phyloP scores from a whole-genome alignment of 2,888 invertebrate species.

The Tetragonisca angustula region DNA sequence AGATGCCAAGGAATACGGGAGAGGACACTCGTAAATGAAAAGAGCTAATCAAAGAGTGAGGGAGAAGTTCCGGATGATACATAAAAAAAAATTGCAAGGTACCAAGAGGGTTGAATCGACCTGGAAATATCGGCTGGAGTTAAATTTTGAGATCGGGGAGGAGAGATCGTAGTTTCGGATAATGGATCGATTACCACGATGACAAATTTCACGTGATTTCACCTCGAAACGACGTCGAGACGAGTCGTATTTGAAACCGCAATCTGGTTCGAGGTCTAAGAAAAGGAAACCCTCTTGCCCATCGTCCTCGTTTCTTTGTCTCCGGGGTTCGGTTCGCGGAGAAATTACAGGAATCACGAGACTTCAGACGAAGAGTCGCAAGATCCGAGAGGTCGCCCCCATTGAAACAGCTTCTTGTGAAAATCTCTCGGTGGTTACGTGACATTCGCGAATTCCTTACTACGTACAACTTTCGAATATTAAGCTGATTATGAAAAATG shows the following conservation, averaged over 20 bases:
- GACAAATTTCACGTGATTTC: not conserved
- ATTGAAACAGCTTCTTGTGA: constrained; percentile 17
- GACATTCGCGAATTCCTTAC: not conserved
- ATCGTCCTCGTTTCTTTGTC: constrained; percentile 27
- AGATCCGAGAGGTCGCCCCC: not conserved
- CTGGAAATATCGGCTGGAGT: too few species aligned
- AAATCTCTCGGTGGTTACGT: constrained; percentile 13
- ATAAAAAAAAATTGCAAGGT: too few species aligned
- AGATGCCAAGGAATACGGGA: too few species aligned
- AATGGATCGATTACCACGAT: not conserved
- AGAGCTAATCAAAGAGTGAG: too few species aligned
- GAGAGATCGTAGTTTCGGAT: not conserved
- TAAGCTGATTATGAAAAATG: not conserved
- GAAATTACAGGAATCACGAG: constrained; percentile 36
- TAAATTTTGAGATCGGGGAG: not conserved
- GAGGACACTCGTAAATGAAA: too few species aligned
- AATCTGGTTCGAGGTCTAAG: constrained; percentile 3
- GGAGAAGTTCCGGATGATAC: too few species aligned
- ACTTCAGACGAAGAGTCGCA: constrained; percentile 14
- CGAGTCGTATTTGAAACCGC: not conserved
- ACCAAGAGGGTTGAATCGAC: too few species aligned
- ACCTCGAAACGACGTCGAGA: not conserved
- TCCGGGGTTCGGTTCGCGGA: constrained; percentile 10
- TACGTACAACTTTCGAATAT: not conserved
- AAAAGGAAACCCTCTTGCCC: constrained; percentile 14